Base-by-base conservation (phyloP, 2,113 vertebrate species). In the Rhegmatorhina hoffmannsi region DNA sequence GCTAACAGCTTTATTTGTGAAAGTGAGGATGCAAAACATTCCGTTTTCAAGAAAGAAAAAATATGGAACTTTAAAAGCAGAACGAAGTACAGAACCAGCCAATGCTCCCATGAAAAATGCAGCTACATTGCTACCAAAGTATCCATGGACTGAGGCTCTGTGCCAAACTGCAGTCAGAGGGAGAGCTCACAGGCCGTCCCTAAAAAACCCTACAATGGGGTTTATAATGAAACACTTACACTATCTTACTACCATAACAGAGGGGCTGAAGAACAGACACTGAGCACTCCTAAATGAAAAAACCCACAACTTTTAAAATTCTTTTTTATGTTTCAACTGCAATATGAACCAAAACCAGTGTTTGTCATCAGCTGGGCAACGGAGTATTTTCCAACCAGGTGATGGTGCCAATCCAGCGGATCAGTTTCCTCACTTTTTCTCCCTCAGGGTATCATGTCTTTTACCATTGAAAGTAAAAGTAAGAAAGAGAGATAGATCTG, bases 391-490 rank as follows among this genome's bases (percentile, higher is more conserved):
- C 58, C 49, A 87, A 74, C 77, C 75, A 95, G 79, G 56, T 82
- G 84, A 96, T 44, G 84, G 93, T 91, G 91, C 66, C 80, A 46
- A 79, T 96, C 58, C 29, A 89, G 46, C 2, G 1, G 53, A 93
- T 89, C 88, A 38, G 62, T 55, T 97, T 87, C 52, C 93, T 68
- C 77, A 83, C 85, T 92, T 95, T 66, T 76, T 83, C 52, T 94
- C 95, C 74, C 88, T 94, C 75, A 91, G 90, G 96, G 91, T 72
- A 86, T 85, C 76, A 67, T 69, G 81, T 97, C 73, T 96, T 96
- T 87, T 89, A 90, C 92, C 49, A 82, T 83, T 97, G 92, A 90
- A 96, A 97, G 96, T 95, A 92, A 96, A 97, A 97, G 89, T 95
- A 95, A 77, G 34, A 95, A 60, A 76, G 79, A 94, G 80, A 96